Evolutionary conservation across 1,140 invertebrate species (phyloP), one percentile per base, ranked within the genome.

Genomic region (Orchesella cincta): DNA sequence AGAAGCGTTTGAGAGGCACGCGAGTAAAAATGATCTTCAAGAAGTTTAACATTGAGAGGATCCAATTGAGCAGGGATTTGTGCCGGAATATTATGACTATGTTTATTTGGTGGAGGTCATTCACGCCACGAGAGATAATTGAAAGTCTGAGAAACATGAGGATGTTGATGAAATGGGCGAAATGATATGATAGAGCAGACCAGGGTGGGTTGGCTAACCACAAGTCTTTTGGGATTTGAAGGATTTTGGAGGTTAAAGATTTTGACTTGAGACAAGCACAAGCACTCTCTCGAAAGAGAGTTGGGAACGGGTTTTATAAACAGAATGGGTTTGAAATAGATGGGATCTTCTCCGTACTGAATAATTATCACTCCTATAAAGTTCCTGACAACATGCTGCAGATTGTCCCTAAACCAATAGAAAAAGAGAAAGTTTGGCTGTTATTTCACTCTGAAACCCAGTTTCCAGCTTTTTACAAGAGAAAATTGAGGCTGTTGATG

Each of bases 161-260:
- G 0, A 29, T 34, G 5, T 23, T 80, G 3, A 26, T 80, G 8
- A 71, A 35, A 35, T 33, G 33, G n/a, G 0, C 73, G 79, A 1
- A 36, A 57, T 23, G 5, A 14, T 57, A 26, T 52, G 73, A 0
- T n/a, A 20, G 5, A 74, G 79, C 2, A n/a, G 31, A 16, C 16
- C 67, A 1, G 23, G 73, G 1, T 8, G 73, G 0, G 1, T n/a
- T 1, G 79, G 12, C 1, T 20, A 0, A 20, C 29, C 1, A 14
- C 16, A 57, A 35, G 54, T 12, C 18, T 54, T 34, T 80, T 78
- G 33, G 79, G 74, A 29, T 36, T 80, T 12, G 79, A 80, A 23
- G 76, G 79, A 1, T 80, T 51, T 35, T 80, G 76, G 76, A n/a
- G 54, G n/a, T 80, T 35, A 74, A 36, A 3, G 79, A 80, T 33